phyloP scores from a whole-genome alignment of 2,113 vertebrate genomes.

The Xenopus borealis region DNA sequence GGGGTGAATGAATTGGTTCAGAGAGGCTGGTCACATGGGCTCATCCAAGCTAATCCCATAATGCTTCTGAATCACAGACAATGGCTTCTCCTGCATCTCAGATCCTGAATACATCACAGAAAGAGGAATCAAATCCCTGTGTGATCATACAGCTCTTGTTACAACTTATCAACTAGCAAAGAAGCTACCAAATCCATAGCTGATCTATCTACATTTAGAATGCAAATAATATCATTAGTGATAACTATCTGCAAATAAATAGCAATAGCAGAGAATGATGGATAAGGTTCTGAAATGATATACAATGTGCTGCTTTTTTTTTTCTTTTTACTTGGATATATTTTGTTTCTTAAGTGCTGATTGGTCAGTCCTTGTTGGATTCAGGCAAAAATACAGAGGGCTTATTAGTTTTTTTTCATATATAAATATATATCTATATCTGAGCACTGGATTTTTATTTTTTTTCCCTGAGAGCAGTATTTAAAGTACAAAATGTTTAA shows the following conservation, averaged over 20 bases:
- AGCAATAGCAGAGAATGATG: constrained; percentile 59
- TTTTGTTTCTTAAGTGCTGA: constrained; percentile 64
- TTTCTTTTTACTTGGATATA: constrained; percentile 10
- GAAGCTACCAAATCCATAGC: constrained; percentile 63
- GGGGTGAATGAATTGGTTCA: constrained; percentile 46
- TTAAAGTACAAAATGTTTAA: constrained; percentile 61
- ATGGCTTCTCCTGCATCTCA: constrained; percentile 57
- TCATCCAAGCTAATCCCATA: constrained; percentile 50
- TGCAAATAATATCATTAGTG: constrained; percentile 51
- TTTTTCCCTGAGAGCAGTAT: constrained; percentile 55
- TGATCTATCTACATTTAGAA: constrained; percentile 54
- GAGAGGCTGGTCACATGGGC: constrained; percentile 61
- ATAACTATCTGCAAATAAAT: too few species aligned
- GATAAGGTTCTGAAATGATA: constrained; percentile 66
- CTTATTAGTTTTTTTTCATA: constrained; percentile 55
- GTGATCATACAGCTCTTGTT: constrained; percentile 55
- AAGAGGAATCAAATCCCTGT: constrained; percentile 46
- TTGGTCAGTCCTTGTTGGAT: constrained; percentile 63
- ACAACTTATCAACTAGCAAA: constrained; percentile 54
- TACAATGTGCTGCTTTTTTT: constrained; percentile 74
- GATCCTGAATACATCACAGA: constrained; percentile 62
- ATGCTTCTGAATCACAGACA: constrained; percentile 47
- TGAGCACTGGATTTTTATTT: constrained; percentile 69
- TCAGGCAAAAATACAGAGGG: constrained; percentile 56
- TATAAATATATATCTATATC: constrained; percentile 54